Conservation (phyloP, 2,888 invertebrate genomes). For the Drosophila merina region DNA sequence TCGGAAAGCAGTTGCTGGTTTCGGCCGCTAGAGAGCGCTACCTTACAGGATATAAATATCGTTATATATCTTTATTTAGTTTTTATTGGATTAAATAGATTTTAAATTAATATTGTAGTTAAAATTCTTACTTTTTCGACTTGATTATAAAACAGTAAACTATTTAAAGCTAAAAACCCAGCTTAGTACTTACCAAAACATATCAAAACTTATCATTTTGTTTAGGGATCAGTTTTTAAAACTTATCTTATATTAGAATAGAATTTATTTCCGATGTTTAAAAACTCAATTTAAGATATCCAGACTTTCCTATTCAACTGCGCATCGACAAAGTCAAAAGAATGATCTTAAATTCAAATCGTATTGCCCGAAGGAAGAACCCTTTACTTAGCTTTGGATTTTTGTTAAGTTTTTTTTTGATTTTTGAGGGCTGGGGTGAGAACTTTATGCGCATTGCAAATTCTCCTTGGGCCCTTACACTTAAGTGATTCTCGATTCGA, state of each 20-base stretch:
- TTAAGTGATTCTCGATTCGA: conserved; percentile 59
- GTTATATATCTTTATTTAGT: background rate
- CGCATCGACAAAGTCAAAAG: conserved; percentile 9
- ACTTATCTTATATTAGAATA: no score
- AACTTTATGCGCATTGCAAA: conserved; percentile 73
- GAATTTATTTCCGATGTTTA: background rate
- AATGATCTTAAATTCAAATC: conserved; percentile 59
- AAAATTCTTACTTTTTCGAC: no score
- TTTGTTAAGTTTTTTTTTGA: conserved; percentile 7
- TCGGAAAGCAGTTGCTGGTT: background rate
- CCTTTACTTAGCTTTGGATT: conserved; percentile 31
- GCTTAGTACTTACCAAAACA: background rate
- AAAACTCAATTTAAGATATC: background rate
- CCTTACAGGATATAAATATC: background rate
- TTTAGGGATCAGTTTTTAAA: no score
- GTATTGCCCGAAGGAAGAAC: conserved; percentile 25
- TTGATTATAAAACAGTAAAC: background rate
- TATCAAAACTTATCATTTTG: no score
- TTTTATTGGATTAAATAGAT: background rate
- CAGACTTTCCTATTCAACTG: conserved; percentile 31
- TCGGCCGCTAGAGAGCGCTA: conserved; percentile 10
- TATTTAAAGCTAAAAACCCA: background rate
- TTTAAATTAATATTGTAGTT: no score
- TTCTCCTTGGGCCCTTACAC: conserved; percentile 49
- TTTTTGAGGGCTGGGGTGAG: conserved; percentile 21